Evolutionary conservation across 2,797 vertebrate genomes (phyloP), one percentile per base, ranked within the genome.

Genomic region (Fratercula arctica): DNA sequence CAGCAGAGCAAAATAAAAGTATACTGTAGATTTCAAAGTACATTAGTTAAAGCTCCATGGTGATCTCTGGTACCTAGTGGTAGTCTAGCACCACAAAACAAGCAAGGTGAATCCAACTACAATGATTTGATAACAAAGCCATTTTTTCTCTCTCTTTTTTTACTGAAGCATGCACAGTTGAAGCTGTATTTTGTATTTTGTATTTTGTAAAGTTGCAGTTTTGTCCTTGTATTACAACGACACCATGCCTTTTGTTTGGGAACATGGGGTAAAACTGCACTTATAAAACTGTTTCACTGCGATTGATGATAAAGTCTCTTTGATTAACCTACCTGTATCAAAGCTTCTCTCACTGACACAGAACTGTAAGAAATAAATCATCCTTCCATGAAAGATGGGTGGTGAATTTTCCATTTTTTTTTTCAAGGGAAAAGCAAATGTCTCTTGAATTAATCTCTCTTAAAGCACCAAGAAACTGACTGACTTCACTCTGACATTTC

Each of bases 281-380:
- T 57, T 90, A 76, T 12, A 84, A 64, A 85, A 79, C 26, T 59
- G 67, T 53, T 43, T 23, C 16, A 6, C 20, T 86, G 45, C 89
- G 96, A 97, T 51, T 96, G 91, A 97, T 96, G 85, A 94, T 89
- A 91, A 80, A 77, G 29, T n/a, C 57, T 74, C 48, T 96, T 78
- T 88, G 93, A 95, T 84, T 93, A 93, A 90, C 88, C 66, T 90
- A 64, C 73, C 77, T 91, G 37, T 67, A 81, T 68, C 35, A 81
- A 90, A 78, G 61, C 8, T 85, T 54, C 69, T 50, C 46, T 88
- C 60, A 95, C 75, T 92, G 76, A 87, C 94, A 78, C 7, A 87
- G 24, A 86, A n/a, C 4, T 35, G 66, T 48, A 77, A 87, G 96
- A 97, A 95, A 90, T 68, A 95, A 96, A 86, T 78, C 37, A 90